Evolutionary conservation across 2,797 vertebrate species (phyloP), one percentile per base, ranked within the genome.

Genomic region (Triplophysa bombifrons): DNA sequence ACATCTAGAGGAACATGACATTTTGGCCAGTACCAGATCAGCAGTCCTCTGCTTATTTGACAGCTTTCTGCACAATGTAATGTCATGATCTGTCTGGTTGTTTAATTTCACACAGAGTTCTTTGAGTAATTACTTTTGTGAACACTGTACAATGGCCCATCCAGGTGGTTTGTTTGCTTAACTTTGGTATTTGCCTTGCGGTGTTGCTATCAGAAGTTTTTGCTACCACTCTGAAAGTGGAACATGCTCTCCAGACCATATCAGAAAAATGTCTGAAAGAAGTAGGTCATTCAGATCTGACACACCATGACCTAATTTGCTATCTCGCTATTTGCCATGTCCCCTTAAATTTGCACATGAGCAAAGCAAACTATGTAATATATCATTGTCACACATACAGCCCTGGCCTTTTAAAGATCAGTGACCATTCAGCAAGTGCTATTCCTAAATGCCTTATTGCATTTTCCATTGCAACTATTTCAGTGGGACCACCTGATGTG

Each of bases 1-100:
- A 93, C 92, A 90, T 90, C 93, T 93, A 93, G 88, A 93, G 92
- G 92, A 90, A 85, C 25, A 80, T 9, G n/a, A 64, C 41, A 63
- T 46, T 67, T 65, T 64, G 14, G 38, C 19, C 3, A 16, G 4
- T 9, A 9, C 27, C 3, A n/a, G 4, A 2, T 41, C 38, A 58
- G 34, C 12, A n/a, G 27, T 46, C n/a, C 8, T 44, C 20, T 1
- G 22, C 13, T 30, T 25, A 61, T 5, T 61, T 61, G 12, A 53
- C 53, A 46, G 17, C 34, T 17, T 60, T 60, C 16, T 60, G 1
- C n/a, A 58, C 63, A 16, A 76, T 67, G 3, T 30, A 48, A 34
- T 76, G 19, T 14, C 41, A 22, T 9, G 22, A 74, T 56, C 6
- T 8, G 20, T 38, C 27, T 2, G 10, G 19, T 16, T 7, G 14